Base-by-base conservation (phyloP, 1,140 invertebrate species). In the Pseudobourletiella spinata region DNA sequence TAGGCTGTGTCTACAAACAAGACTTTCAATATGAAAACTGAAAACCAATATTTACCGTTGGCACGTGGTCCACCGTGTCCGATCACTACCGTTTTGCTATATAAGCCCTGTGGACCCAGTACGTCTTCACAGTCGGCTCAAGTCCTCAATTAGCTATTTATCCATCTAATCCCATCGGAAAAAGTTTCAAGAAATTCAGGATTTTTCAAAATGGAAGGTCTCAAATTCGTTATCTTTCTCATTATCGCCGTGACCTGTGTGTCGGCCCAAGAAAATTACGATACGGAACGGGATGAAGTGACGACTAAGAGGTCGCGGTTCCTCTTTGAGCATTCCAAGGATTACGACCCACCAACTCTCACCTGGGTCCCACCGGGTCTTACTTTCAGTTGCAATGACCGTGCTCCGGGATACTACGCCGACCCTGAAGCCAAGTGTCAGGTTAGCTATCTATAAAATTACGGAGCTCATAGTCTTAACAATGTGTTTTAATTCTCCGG, bases 401-500 rank as follows among this genome's bases (percentile, higher is more conserved):
- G 60, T n/a, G 15, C 29, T 15, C 63, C 63, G 11, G 66, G 66
- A 30, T 68, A 66, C 48, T 68, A 66, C 44, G 50, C 64, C 6
- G 56, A 65, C 29, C 52, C 64, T 11, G 25, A 62, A 14, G 22
- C 59, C 3, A 63, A 58, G 51, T 55, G 59, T 22, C 48, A 63
- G 28, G 58, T 54, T 14, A 61, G 54, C 6, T 6, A 28, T n/a
- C n/a, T n/a, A n/a, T n/a, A n/a, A n/a, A n/a, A n/a, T n/a, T n/a
- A n/a, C n/a, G n/a, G n/a, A n/a, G n/a, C n/a, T n/a, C n/a, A 26
- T 30, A 11, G 6, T 11, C 11, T 54, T 30, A 54, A 54, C 25
- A 54, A 54, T 28, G 8, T 48, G 11, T n/a, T 48, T 18, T 48
- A 25, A n/a, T 48, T 48, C 46, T 22, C 22, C 11, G 16, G 51